Conservation (phyloP, 1,140 invertebrate species). For the Zaprionus kolodkinae region DNA sequence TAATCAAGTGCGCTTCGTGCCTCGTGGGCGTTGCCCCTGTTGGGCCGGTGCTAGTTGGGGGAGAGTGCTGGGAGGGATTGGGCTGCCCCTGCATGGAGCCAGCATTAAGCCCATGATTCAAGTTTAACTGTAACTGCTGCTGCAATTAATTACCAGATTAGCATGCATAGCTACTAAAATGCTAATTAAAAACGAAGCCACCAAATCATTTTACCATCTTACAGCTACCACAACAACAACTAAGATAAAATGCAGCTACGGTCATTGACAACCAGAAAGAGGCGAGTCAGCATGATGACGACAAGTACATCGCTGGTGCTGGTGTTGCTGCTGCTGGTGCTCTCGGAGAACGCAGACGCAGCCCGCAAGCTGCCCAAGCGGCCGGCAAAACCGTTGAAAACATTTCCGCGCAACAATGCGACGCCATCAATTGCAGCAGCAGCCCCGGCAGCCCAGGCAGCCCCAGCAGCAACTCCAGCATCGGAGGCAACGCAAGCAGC, state of each 20-base stretch:
- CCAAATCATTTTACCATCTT: slow-evolving; percentile 60
- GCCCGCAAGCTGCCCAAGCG: slow-evolving; percentile 81
- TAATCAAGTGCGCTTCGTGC: slow-evolving; percentile 70
- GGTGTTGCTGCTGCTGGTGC: slow-evolving; percentile 49
- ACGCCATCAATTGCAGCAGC: slow-evolving; percentile 66
- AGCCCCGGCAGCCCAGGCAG: slow-evolving; percentile 19
- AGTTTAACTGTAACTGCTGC: slow-evolving; percentile 72
- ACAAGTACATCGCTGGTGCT: slow-evolving; percentile 39
- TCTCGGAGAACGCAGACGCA: slow-evolving; percentile 60
- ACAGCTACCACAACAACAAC: slow-evolving; percentile 35
- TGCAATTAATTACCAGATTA: slow-evolving; percentile 77
- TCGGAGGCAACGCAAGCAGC: slow-evolving; percentile 43
- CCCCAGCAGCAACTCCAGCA: slow-evolving; percentile 20
- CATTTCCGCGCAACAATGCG: slow-evolving; percentile 79
- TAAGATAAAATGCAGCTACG: slow-evolving; percentile 61
- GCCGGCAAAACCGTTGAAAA: slow-evolving; percentile 83
- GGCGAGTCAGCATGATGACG: slow-evolving; percentile 70
- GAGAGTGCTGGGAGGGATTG: background rate
- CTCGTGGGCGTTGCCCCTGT: slow-evolving; percentile 60
- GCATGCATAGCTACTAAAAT: slow-evolving; percentile 63
- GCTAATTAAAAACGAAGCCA: slow-evolving; percentile 76
- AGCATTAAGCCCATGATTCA: slow-evolving; percentile 74
- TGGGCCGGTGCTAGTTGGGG: slow-evolving; percentile 1
- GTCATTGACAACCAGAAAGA: slow-evolving; percentile 70
- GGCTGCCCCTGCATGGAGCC: background rate